Base-by-base conservation (phyloP, 2,113 vertebrate genomes). In the Pterocles gutturalis region DNA sequence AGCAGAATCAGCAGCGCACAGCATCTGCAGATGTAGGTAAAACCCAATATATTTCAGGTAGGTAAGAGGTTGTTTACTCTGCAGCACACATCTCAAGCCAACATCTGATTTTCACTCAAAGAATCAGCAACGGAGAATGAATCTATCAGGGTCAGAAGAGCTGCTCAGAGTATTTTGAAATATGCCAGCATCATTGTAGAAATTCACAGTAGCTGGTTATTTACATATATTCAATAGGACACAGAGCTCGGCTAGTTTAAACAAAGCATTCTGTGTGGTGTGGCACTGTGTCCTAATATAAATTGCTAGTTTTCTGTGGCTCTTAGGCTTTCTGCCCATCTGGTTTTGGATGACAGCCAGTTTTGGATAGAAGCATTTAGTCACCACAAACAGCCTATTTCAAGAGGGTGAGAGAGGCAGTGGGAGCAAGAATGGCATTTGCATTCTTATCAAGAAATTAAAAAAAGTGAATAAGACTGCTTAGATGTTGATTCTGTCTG, bases 211-310 rank as follows among this genome's bases (percentile, higher is more conserved):
- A 82, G 53, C 36, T 78, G 41, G 48, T 75, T 87, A 82, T 95
- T 95, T 93, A 89, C 87, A 67, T 67, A 48, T 29, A 55, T 70
- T 89, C 70, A 93, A 73, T 17, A 92, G 36, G 51, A 73, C 66
- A 89, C 61, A 84, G 78, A 81, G 60, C 91, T 86, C 5, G 6
- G 62, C 55, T 70, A 41, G 46, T 91, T 94, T 84, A 96, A 94
- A 97, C 90, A 96, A 97, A 96, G 83, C 62, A 53, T 83, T 96
- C 80, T 96, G 83, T 93, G 78, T 77, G 71, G 67, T 57, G 66
- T 19, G 10, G 92, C 79, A 65, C 57, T 84, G 53, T 11, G 3
- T 61, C 49, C 87, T 84, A 81, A 92, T 46, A 82, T 26, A 94
- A 96, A 97, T 76, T 93, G 55, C 76, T 87, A 66, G 86, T 58